Base-by-base conservation (phyloP, 2,113 vertebrate species). In the Charina bottae region DNA sequence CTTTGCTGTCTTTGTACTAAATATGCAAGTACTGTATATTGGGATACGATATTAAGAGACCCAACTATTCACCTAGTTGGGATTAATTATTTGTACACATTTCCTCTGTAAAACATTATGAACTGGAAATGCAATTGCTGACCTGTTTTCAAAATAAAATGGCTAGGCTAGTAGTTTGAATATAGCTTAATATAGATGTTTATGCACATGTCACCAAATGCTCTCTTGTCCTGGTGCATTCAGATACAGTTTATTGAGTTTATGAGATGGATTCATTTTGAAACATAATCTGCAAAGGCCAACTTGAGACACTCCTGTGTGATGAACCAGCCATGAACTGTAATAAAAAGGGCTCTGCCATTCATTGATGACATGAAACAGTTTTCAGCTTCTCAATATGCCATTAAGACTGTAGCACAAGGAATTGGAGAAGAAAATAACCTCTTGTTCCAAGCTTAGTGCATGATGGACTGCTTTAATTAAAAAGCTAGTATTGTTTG, bases 191-290 rank as follows among this genome's bases (percentile, higher is more conserved):
- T 93, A 21, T 86, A 24, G 54, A 26, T 42, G 21, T 88, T 83
- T 10, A 85, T 89, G 87, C 90, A 64, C 64, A 90, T 0, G 0
- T 59, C 28, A 26, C 1, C 0, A 2, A 85, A 64, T 0, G 0
- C 60, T 93, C 49, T 33, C n/a, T 42, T 94, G 46, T 92, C 87
- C 58, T 53, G 53, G 1, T 3, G 0, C 53, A 46, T 72, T 93
- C 87, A 56, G 2, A 60, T 2, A 53, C 46, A 89, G 10, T 0
- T 0, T 0, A 42, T 33, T 87, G 78, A 24, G 60, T 90, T 85
- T 93, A 33, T 90, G 86, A 84, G 88, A 58, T 88, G 88, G 59
- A 3, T 53, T 91, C 83, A 60, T 56, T 0, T 68, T 55, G 6
- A 0, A 6, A 19, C 13, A 2, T 21, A 10, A 42, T n/a, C 11